A percentile compares a stretch with the other conserved stretches of the same genome.
These are phyloP conservation scores for Podotricha telesiphe DNA, from an alignment of 2,888 invertebrate species.

Conservation along the genomic window DNA sequence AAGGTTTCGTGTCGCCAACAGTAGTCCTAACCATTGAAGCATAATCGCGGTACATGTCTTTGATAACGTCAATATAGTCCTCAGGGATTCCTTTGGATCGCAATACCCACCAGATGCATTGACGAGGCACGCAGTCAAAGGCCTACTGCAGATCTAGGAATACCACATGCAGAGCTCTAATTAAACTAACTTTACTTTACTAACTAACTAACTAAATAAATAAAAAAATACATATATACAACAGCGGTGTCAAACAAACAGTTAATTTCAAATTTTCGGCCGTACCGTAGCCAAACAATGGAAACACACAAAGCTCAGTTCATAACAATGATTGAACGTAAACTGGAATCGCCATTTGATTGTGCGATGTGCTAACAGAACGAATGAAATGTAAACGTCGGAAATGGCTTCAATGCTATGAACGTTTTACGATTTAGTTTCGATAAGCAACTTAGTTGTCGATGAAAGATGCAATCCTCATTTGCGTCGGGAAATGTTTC, in stretches of 20 bases:
- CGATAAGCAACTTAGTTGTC: slow-evolving; percentile 21
- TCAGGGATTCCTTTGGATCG: too few species aligned
- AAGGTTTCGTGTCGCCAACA: too few species aligned
- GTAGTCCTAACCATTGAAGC: too few species aligned
- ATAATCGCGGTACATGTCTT: too few species aligned
- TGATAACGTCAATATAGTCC: too few species aligned
- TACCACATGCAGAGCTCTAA: too few species aligned
- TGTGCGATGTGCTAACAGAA: slow-evolving; percentile 43
- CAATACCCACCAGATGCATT: too few species aligned
- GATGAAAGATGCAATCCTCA: slow-evolving; percentile 21
- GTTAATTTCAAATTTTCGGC: not conserved
- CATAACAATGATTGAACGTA: slow-evolving; percentile 40
- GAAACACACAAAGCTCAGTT: slow-evolving; percentile 33
- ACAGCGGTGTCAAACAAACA: not conserved
- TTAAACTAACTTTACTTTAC: too few species aligned
- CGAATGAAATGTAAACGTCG: slow-evolving; percentile 43
- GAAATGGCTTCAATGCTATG: slow-evolving; percentile 5
- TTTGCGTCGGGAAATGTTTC: not conserved
- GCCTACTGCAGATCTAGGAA: too few species aligned
- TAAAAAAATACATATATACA: too few species aligned
- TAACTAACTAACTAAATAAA: too few species aligned
- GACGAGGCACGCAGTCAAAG: too few species aligned
- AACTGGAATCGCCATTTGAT: slow-evolving; percentile 44
- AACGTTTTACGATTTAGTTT: slow-evolving; percentile 37
- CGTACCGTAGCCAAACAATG: slow-evolving; percentile 18